Percentiles rank a stretch among this genome's conserved stretches.
phyloP scores from a whole-genome alignment of 2,888 invertebrate species.

The Peribatodes rhomboidaria region DNA sequence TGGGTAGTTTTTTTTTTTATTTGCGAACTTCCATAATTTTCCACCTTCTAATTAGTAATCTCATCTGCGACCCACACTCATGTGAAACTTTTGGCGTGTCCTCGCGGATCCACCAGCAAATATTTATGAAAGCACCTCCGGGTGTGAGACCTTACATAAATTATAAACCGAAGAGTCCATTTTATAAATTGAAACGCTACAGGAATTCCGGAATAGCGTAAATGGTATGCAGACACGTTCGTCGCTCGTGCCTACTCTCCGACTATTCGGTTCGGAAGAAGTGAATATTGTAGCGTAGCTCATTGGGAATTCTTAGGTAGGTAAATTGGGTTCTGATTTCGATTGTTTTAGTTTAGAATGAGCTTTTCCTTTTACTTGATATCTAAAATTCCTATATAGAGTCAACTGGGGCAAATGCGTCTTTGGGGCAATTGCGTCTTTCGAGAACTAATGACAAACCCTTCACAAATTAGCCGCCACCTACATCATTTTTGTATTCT shows the following conservation, averaged over 20 bases:
- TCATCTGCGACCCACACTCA: conserved; percentile 5
- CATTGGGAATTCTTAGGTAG: conserved; percentile 1
- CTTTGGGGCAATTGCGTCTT: too few relatives aligned
- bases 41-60: conserved; percentile 3
- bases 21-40: background rate
- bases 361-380: background rate
- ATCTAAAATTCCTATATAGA: too few relatives aligned
- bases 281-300: conserved; percentile 15
- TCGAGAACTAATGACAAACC: too few relatives aligned
- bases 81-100: conserved; percentile 23
- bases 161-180: conserved; percentile 56
- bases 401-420: too few relatives aligned
- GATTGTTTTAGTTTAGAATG: background rate
- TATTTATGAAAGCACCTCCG: conserved; percentile 47
- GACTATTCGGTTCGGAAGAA: conserved; percentile 10
- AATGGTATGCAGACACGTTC: conserved; percentile 43
- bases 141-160: conserved; percentile 50
- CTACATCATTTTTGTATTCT: too few relatives aligned
- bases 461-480: too few relatives aligned
- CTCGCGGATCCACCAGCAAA: conserved; percentile 32
- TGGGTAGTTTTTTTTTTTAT: too few relatives aligned
- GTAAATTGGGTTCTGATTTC: background rate
- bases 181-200: conserved; percentile 60
- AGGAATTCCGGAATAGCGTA: conserved; percentile 41
- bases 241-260: conserved; percentile 19